phyloP scores from a whole-genome alignment of 1,140 invertebrate genomes.

The Bombus breviceps region DNA sequence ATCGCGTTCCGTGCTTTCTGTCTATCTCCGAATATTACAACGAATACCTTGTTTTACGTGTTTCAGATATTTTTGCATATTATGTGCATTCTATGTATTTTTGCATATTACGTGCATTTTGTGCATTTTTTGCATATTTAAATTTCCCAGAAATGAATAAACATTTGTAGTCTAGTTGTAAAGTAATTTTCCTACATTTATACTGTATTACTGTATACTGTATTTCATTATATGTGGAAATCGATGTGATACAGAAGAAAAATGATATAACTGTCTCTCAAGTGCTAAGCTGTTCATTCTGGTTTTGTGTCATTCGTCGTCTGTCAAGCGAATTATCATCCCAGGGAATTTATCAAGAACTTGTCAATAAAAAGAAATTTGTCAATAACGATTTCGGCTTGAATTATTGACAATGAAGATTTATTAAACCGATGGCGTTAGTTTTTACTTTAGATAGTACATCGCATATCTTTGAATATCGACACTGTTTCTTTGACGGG shows the following conservation, averaged over 20 bases:
- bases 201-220: neutral
- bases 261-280: neutral
- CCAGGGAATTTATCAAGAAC: neutral
- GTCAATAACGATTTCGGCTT: neutral
- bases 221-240: neutral
- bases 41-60: neutral
- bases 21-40: neutral
- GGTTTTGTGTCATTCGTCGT: neutral
- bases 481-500: neutral
- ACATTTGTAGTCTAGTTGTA: neutral
- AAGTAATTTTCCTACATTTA: neutral
- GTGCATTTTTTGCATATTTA: neutral
- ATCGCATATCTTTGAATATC: neutral
- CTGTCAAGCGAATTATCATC: neutral
- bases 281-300: neutral
- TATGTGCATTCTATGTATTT: neutral
- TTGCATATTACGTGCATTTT: neutral
- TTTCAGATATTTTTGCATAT: neutral
- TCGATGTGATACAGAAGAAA: neutral
- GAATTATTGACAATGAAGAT: too few species aligned
- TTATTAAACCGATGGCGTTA: too few species aligned
- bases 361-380: neutral
- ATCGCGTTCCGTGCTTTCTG: too few species aligned
- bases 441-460: neutral
- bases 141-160: too few species aligned